phyloP scores from a whole-genome alignment of 2,113 vertebrate species.

The Pluvialis apricaria region DNA sequence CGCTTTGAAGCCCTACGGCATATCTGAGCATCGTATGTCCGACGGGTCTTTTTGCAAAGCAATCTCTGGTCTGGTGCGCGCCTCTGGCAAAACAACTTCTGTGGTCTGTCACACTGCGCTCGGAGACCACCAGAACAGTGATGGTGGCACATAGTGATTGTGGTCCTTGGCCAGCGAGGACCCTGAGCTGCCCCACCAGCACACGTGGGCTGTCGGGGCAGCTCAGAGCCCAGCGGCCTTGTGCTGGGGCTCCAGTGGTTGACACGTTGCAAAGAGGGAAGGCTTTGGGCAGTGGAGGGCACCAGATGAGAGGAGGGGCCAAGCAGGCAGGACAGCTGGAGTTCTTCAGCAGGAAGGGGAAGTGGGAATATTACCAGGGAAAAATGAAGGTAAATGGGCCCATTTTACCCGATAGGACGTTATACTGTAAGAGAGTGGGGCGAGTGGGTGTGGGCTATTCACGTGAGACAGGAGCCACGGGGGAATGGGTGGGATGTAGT shows the following conservation, averaged over 20 bases:
- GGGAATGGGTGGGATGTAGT: neutral
- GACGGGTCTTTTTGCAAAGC: neutral
- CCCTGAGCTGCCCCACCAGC: neutral
- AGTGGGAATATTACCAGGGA: neutral
- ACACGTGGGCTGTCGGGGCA: fast-evolving
- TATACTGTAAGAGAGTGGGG: neutral
- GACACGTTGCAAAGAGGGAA: neutral
- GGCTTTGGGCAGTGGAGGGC: neutral
- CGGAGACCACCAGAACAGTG: neutral
- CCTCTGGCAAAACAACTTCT: neutral
- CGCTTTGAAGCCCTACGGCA: neutral
- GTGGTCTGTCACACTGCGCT: neutral
- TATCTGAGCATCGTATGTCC: neutral
- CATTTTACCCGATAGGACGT: neutral
- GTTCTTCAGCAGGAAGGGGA: neutral
- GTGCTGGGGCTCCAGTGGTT: neutral
- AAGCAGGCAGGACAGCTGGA: neutral
- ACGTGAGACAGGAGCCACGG: neutral
- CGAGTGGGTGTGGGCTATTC: neutral
- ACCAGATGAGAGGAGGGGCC: neutral
- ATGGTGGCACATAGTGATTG: neutral
- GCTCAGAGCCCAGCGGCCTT: neutral
- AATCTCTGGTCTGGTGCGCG: neutral
- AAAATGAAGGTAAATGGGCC: neutral
- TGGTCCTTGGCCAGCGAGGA: neutral